Percentiles rank a stretch among this genome's conserved stretches.
Conservation (phyloP, 2,888 invertebrate genomes). For the Eretmocerus hayati region DNA sequence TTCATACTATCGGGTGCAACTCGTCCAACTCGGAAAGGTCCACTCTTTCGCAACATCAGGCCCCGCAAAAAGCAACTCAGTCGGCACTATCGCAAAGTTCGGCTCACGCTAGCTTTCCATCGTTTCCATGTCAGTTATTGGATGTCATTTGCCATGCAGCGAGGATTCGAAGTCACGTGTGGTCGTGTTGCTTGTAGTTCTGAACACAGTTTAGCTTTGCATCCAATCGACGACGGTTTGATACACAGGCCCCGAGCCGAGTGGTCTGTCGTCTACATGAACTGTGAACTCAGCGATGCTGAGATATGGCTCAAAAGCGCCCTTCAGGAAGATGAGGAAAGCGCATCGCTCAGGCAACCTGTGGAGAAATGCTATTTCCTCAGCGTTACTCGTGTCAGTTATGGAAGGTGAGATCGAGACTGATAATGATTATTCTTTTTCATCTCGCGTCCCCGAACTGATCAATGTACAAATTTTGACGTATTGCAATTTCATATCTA, state of each 20-base stretch:
- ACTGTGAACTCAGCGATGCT: slow-evolving; percentile 85
- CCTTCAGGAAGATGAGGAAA: slow-evolving; percentile 55
- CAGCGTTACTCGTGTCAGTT: slow-evolving; percentile 85
- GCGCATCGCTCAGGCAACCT: slow-evolving; percentile 53
- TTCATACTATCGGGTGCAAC: slow-evolving; percentile 87
- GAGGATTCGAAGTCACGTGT: slow-evolving; percentile 81
- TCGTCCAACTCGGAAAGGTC: slow-evolving; percentile 86
- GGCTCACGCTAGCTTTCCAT: slow-evolving; percentile 80
- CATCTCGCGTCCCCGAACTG: no score
- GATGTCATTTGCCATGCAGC: slow-evolving; percentile 95
- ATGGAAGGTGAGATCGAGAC: slow-evolving; percentile 55
- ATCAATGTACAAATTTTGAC: no score
- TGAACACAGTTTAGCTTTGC: slow-evolving; percentile 66
- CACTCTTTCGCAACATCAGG: slow-evolving; percentile 75
- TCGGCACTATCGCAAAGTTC: slow-evolving; percentile 82
- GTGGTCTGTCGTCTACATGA: slow-evolving; percentile 91
- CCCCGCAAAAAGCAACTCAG: slow-evolving; percentile 87
- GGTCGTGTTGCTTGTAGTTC: slow-evolving; percentile 76
- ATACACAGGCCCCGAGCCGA: slow-evolving; percentile 78
- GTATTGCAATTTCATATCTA: no score
- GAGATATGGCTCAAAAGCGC: slow-evolving; percentile 88
- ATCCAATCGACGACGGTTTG: slow-evolving; percentile 71
- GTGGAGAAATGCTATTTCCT: slow-evolving; percentile 82
- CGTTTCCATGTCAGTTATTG: slow-evolving; percentile 87
- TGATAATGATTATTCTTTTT: no score